Percentiles rank a stretch among this genome's conserved stretches.
Conservation (phyloP, 2,888 invertebrate species). For the Plagodis dolabraria region DNA sequence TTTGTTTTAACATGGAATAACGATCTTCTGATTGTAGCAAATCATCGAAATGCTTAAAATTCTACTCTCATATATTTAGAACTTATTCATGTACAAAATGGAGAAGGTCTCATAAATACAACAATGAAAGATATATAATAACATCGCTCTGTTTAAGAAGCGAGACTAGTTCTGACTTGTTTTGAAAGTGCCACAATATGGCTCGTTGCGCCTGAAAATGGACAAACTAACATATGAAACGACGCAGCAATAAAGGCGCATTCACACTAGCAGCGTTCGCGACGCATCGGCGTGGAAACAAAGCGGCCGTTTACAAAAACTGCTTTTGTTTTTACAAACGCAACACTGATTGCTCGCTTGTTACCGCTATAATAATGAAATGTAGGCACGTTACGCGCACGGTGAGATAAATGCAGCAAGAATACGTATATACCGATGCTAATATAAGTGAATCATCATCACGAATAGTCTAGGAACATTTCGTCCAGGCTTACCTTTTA, state of each 20-base stretch:
- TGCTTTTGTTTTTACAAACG: conserved; percentile 45
- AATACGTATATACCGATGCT: background rate
- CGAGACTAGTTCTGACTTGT: background rate
- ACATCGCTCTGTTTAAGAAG: background rate
- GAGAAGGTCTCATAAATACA: too few relatives aligned
- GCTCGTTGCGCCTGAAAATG: conserved; percentile 5
- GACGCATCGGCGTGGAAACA: conserved; percentile 29
- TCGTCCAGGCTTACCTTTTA: too few relatives aligned
- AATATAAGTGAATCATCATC: background rate
- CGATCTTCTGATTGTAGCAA: too few relatives aligned
- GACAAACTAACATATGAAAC: conserved; percentile 18
- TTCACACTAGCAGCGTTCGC: conserved; percentile 17
- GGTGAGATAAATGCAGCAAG: conserved; percentile 7
- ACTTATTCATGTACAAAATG: too few relatives aligned
- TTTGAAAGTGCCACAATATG: background rate
- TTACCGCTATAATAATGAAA: conserved; percentile 48
- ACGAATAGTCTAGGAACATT: background rate
- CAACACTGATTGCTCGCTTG: conserved; percentile 54
- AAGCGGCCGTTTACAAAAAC: conserved; percentile 38
- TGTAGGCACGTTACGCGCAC: conserved; percentile 36
- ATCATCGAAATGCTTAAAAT: too few relatives aligned
- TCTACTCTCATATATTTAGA: too few relatives aligned
- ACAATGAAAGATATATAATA: too few relatives aligned
- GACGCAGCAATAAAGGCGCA: conserved; percentile 29
- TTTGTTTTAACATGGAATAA: too few relatives aligned